phyloP scores from a whole-genome alignment of 2,888 invertebrate species.

The Cryptocephalus primarius region DNA sequence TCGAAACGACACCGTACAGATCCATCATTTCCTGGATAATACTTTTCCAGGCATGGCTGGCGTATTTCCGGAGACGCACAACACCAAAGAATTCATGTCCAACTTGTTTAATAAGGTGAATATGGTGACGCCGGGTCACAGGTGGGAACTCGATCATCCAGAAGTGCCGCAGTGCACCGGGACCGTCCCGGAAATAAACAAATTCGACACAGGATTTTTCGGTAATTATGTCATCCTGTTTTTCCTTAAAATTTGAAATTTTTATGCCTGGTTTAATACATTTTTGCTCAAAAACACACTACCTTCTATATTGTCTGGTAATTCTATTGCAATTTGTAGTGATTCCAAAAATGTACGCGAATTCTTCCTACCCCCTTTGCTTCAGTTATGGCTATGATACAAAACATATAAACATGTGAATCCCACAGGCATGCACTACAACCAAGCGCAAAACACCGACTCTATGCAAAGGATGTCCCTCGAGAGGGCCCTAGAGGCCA shows the following conservation, averaged over 20 bases:
- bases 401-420: no score
- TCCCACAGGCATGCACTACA: neutral
- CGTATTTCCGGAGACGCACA: conserved; percentile 67
- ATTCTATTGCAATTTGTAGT: no score
- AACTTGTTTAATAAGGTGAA: conserved; percentile 70
- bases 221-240: no score
- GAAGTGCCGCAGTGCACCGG: conserved; percentile 53
- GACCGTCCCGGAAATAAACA: conserved; percentile 44
- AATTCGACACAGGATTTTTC: conserved; percentile 47
- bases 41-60: conserved; percentile 42
- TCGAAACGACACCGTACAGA: no score
- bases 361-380: no score
- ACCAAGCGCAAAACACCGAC: neutral
- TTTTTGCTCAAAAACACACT: no score
- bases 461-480: conserved; percentile 21
- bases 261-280: no score
- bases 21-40: conserved; percentile 1
- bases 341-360: no score
- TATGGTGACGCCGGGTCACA: conserved; percentile 68
- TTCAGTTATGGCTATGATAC: no score
- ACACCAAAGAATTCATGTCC: conserved; percentile 56
- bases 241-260: no score
- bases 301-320: no score
- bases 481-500: conserved; percentile 48
- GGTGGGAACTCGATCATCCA: conserved; percentile 58